Evolutionary conservation across 1,140 invertebrate genomes (phyloP).

Genomic region (Atta texana): DNA sequence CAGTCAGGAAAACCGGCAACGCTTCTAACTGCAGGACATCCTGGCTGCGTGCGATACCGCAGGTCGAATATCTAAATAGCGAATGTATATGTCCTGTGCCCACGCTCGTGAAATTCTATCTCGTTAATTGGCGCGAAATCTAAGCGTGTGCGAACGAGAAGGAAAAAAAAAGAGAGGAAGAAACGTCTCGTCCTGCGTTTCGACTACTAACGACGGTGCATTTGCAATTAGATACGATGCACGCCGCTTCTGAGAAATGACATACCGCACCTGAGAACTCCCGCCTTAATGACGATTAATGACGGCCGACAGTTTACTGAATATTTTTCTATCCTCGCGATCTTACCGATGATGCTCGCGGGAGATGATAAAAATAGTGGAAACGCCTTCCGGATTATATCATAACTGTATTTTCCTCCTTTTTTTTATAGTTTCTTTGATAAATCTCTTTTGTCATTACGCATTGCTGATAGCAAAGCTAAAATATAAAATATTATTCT

Average conservation of each 20-base stretch:
- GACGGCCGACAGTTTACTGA: neutral
- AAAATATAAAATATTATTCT: too few relatives aligned
- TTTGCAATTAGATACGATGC: conserved; percentile 26
- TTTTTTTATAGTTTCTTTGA: neutral
- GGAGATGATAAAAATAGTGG: neutral
- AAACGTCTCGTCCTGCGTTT: conserved; percentile 14
- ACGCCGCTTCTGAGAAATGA: conserved; percentile 5
- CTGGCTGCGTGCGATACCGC: conserved; percentile 48
- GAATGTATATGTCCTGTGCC: conserved; percentile 57
- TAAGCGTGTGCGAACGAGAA: neutral
- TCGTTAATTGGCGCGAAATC: conserved; percentile 48
- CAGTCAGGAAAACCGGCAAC: neutral
- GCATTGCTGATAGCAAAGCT: neutral
- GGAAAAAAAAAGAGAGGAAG: neutral
- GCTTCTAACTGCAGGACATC: conserved; percentile 54
- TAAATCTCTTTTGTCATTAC: neutral
- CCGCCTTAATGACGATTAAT: conserved; percentile 20
- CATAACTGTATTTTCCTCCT: neutral
- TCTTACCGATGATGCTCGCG: neutral
- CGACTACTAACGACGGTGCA: conserved; percentile 7
- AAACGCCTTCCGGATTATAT: neutral
- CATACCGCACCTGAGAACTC: conserved; percentile 1
- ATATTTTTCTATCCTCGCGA: conserved; percentile 2
- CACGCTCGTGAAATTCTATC: conserved; percentile 59
- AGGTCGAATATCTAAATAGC: conserved; percentile 59